phyloP scores from a whole-genome alignment of 2,888 invertebrate genomes.

The Brenthis hecate region DNA sequence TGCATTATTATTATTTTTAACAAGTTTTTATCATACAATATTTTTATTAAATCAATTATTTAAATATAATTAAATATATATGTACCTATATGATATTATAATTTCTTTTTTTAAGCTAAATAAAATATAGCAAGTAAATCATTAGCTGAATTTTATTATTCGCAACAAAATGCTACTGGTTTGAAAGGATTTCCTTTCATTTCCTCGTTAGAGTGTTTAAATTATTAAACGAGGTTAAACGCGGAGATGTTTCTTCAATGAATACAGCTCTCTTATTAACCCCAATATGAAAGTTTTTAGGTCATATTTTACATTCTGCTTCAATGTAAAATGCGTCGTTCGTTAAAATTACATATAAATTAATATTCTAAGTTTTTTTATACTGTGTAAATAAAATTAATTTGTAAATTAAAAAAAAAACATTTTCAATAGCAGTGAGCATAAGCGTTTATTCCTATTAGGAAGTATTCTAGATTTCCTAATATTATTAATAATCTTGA shows the following conservation, averaged over 20 bases:
- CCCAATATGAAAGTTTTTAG: conserved; percentile 24
- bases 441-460: too few species aligned
- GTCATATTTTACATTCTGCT: conserved; percentile 15
- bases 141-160: conserved; percentile 22
- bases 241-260: conserved; percentile 27
- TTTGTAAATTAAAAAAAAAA: too few species aligned
- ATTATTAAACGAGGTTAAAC: conserved; percentile 30
- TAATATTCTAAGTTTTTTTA: too few species aligned
- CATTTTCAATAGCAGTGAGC: too few species aligned
- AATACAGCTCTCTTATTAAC: conserved; percentile 33
- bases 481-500: too few species aligned
- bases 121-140: too few species aligned
- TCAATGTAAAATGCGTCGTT: background rate
- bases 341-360: background rate
- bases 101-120: too few species aligned
- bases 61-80: background rate
- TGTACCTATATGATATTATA: too few species aligned
- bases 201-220: conserved; percentile 24
- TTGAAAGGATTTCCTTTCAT: conserved; percentile 34
- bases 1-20: background rate
- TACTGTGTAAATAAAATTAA: too few species aligned
- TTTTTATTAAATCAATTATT: background rate
- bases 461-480: too few species aligned
- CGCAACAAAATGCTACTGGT: background rate
- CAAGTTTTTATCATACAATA: background rate